Base-by-base conservation (phyloP, 2,797 vertebrate genomes). In the Babyrousa celebensis region DNA sequence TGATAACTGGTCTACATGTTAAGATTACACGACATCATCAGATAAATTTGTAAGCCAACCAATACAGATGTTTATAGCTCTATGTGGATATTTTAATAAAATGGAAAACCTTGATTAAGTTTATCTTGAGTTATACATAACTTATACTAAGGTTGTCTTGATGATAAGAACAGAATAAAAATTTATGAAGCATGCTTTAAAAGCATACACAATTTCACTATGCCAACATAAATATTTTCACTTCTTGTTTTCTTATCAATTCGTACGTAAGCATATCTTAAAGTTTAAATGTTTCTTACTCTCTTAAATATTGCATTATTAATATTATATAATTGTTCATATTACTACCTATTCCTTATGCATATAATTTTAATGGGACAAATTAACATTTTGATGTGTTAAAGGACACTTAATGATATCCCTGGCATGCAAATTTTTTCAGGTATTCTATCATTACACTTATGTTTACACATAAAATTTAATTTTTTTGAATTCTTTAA, bases 301-400 rank as follows among this genome's bases (percentile, higher is more conserved):
- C 29, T 85, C 56, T 32, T 23, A 92, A 85, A 85, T 48, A 84
- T 18, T 65, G 14, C 63, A 79, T 84, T 84, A 60, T 4, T 71
- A 68, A 25, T 78, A 72, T 65, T 71, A 63, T 21, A 43, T 79
- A 75, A 87, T 40, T 87, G 15, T 36, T 70, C 21, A 89, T 15
- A 5, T n/a, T 56, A 27, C 79, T 84, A 88, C 5, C 43, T 62
- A 71, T 36, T 93, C 21, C 70, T 89, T 79, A 82, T 21, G 15
- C 0, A 79, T 40, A 75, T 25, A 23, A 93, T 32, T 89, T 78
- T 29, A 63, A 70, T 29, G 23, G 23, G 43, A 6, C 70, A 88
- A 92, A 70, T 65, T 88, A 75, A 67, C 11, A 91, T 92, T 67
- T 80, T 70, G 21, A 68, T 70, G 9, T 29, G 32, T 43, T 78